These are phyloP conservation scores for Corythornis vintsioides DNA, from an alignment of 2,113 vertebrate species.

Conservation along the genomic window DNA sequence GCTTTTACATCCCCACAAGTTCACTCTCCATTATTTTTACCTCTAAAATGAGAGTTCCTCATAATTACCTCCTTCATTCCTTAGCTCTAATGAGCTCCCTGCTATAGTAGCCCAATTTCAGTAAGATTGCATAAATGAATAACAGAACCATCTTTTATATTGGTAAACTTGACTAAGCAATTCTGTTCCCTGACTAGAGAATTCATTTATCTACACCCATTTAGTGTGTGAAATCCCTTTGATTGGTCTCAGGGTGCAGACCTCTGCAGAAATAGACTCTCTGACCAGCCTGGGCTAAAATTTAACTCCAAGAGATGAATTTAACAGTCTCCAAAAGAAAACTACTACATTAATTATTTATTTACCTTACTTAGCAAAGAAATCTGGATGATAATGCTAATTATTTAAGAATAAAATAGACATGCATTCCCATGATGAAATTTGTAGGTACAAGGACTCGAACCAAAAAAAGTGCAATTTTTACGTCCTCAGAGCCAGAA, in stretches of 20 bases:
- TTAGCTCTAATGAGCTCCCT: slow-evolving; percentile 35
- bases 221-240: slow-evolving; percentile 36
- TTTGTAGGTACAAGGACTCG: accelerated
- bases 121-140: background rate
- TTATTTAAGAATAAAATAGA: slow-evolving; percentile 5
- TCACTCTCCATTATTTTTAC: slow-evolving; percentile 54
- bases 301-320: background rate
- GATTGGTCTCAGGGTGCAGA: background rate
- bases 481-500: background rate
- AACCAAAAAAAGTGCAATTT: background rate
- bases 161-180: slow-evolving; percentile 64
- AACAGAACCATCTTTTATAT: slow-evolving; percentile 61
- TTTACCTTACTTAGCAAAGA: background rate
- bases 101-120: slow-evolving; percentile 37
- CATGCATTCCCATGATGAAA: background rate
- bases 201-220: slow-evolving; percentile 55
- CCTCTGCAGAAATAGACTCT: background rate
- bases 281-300: background rate
- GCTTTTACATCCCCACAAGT: slow-evolving; percentile 24
- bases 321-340: background rate
- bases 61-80: slow-evolving; percentile 26
- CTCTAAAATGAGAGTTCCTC: slow-evolving; percentile 35
- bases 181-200: slow-evolving; percentile 52
- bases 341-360: background rate
- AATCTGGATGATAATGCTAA: background rate